Conservation (phyloP, 2,888 invertebrate species). For the Polyommatus iphigenia region DNA sequence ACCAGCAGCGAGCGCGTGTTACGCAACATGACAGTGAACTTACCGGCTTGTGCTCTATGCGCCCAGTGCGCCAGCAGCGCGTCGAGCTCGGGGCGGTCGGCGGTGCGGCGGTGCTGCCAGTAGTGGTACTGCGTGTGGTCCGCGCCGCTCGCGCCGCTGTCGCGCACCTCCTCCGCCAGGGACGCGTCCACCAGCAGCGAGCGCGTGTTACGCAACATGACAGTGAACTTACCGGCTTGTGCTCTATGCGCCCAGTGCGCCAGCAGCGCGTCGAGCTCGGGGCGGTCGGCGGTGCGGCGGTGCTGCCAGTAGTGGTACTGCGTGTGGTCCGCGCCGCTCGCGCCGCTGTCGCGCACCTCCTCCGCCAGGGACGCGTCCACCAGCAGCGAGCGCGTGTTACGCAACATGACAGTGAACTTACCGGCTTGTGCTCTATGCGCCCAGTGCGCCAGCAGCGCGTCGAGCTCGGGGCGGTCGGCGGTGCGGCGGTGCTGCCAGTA, state of each 20-base stretch:
- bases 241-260: constrained; percentile 83
- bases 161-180: constrained; percentile 71
- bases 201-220: constrained; percentile 83
- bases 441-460: constrained; percentile 82
- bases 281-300: constrained; percentile 82
- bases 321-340: constrained; percentile 61
- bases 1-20: constrained; percentile 85
- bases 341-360: constrained; percentile 60
- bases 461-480: constrained; percentile 81
- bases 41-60: constrained; percentile 79
- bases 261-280: constrained; percentile 80
- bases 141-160: constrained; percentile 50
- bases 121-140: constrained; percentile 81
- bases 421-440: constrained; percentile 80
- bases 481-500: constrained; percentile 84
- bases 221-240: too few relatives aligned
- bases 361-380: constrained; percentile 78
- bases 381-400: constrained; percentile 83
- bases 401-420: too few relatives aligned
- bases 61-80: constrained; percentile 83
- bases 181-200: constrained; percentile 82
- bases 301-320: constrained; percentile 85
- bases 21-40: too few relatives aligned
- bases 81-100: constrained; percentile 81
- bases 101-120: constrained; percentile 83